Base-by-base conservation (phyloP, 2,797 vertebrate genomes). In the Enteromius treurensis region DNA sequence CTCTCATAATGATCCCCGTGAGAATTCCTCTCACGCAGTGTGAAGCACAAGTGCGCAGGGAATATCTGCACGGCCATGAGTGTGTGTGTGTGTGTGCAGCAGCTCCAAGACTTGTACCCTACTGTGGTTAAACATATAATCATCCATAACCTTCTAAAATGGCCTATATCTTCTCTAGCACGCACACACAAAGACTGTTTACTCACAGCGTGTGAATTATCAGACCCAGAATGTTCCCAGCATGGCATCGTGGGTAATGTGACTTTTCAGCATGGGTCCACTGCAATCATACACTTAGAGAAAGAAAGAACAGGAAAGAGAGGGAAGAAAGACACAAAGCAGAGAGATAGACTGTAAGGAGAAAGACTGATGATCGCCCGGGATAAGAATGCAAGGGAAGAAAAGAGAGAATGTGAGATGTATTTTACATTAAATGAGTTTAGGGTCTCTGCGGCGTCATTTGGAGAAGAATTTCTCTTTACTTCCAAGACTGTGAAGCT, bases 121-220 rank as follows among this genome's bases (percentile, higher is more conserved):
- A 81, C 84, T 87, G 81, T 86, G 84, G 62, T 87, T 87, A 84
- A 86, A 84, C 75, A 86, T 81, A 86, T 84, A 84, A 84, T 87
- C 81, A 84, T 86, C 37, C 81, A 77, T 76, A 84, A 87, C 84
- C 55, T 85, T 79, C 74, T 79, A 68, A 75, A 87, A 85, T 23
- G 32, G 70, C 45, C 65, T 80, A 58, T 79, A 70, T 70, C 65
- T 77, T 65, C 70, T 76, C 68, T 78, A 49, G 70, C 68, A 42
- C 58, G 23, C 69, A 65, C 49, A 78, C 79, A 81, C 40, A 53
- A 60, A 49, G 26, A 23, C 47, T 82, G 79, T 83, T 80, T 85
- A 58, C 3, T 55, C 84, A 65, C 84, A 73, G 77, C 26, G 15
- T 81, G 85, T 67, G 69, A 51, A 62, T 77, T 45, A 69, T 86